A percentile compares a stretch with the other conserved stretches of the same genome.
These are phyloP conservation scores for Sitobion miscanthi DNA, from an alignment of 1,140 invertebrate genomes.

Conservation along the genomic window DNA sequence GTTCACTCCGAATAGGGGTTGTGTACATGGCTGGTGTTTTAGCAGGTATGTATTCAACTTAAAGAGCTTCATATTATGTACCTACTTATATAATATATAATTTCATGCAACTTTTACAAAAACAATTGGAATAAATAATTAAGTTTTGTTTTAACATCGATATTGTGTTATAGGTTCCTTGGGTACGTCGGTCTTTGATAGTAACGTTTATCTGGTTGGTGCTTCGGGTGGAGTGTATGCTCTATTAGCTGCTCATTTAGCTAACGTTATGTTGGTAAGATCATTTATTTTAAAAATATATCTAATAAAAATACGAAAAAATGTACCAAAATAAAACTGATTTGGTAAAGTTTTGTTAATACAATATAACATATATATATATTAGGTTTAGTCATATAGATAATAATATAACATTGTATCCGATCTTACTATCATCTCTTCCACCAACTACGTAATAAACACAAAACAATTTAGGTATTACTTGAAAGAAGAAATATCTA, in stretches of 20 bases:
- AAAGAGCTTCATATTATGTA: background rate
- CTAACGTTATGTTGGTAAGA: slow-evolving; percentile 83
- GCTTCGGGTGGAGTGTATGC: slow-evolving; percentile 95
- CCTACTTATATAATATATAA: background rate
- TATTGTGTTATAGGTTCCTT: slow-evolving; percentile 72
- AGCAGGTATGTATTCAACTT: slow-evolving; percentile 69
- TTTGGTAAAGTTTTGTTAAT: background rate
- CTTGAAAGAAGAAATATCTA: too few species aligned
- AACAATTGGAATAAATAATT: background rate
- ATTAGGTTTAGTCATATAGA: too few species aligned
- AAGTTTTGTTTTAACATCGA: background rate
- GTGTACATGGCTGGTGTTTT: slow-evolving; percentile 94
- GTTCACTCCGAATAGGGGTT: slow-evolving; percentile 82
- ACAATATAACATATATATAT: background rate
- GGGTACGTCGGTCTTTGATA: slow-evolving; percentile 93
- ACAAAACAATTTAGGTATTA: too few species aligned
- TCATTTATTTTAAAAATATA: background rate
- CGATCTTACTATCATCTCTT: too few species aligned
- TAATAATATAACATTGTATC: too few species aligned
- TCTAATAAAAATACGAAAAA: background rate
- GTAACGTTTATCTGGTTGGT: slow-evolving; percentile 90
- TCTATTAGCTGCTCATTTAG: slow-evolving; percentile 89
- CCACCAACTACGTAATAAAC: too few species aligned
- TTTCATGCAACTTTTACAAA: background rate
- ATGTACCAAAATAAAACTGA: background rate